Conservation (phyloP, 1,140 invertebrate species). For the Macrobrachium nipponense region DNA sequence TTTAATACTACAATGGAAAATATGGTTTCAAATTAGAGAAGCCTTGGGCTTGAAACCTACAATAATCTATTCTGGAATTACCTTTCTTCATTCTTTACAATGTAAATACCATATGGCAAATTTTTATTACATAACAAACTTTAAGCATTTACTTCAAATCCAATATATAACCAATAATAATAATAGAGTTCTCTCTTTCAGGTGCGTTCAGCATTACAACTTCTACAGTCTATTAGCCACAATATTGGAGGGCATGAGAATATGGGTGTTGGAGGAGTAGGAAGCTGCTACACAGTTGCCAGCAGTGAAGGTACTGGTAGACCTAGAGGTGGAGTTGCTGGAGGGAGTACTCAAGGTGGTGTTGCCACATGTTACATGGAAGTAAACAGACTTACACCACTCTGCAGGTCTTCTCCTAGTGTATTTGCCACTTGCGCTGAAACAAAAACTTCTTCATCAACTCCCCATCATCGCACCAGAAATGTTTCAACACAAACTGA, state of each 20-base stretch:
- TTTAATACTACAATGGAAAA: too few species aligned
- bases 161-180: too few species aligned
- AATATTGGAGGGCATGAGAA: slow-evolving; percentile 45
- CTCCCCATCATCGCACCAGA: slow-evolving; percentile 29
- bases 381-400: slow-evolving; percentile 41
- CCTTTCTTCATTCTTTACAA: too few species aligned
- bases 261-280: slow-evolving; percentile 27
- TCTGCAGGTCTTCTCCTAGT: slow-evolving; percentile 61
- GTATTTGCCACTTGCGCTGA: slow-evolving; percentile 56
- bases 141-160: too few species aligned
- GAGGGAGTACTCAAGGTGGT: background rate
- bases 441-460: background rate
- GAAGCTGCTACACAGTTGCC: slow-evolving; percentile 38
- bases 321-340: background rate
- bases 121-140: too few species aligned
- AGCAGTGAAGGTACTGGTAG: slow-evolving; percentile 41
- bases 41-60: too few species aligned
- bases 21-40: too few species aligned
- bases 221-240: slow-evolving; percentile 60
- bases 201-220: slow-evolving; percentile 62
- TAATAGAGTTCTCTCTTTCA: background rate
- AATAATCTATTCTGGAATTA: too few species aligned
- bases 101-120: too few species aligned
- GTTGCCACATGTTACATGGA: slow-evolving; percentile 36
- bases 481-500: slow-evolving; percentile 61